phyloP scores from a whole-genome alignment of 1,140 invertebrate species.

The Caenorhabditis briggsae region DNA sequence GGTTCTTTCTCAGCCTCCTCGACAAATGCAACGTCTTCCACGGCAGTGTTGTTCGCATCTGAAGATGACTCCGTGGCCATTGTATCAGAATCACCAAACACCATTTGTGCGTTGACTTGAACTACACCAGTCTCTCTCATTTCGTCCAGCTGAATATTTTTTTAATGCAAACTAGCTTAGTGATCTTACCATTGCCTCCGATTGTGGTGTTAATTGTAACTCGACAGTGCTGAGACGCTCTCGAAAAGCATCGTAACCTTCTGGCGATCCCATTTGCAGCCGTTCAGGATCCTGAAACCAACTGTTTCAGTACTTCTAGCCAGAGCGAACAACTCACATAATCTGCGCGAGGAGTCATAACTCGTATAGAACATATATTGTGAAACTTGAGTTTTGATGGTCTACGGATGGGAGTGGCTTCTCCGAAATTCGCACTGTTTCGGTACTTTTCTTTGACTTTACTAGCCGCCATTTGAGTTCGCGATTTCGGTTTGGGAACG shows the following conservation, averaged over 20 bases:
- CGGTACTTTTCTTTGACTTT: neutral
- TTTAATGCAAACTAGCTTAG: neutral
- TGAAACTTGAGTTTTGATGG: neutral
- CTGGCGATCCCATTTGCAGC: neutral
- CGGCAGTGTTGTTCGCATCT: too few relatives aligned
- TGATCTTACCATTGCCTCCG: neutral
- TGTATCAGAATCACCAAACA: neutral
- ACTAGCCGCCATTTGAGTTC: neutral
- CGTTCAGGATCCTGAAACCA: neutral
- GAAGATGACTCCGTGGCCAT: neutral
- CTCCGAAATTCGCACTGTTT: neutral
- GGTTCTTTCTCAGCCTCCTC: neutral
- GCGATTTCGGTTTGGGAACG: neutral
- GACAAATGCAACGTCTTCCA: neutral
- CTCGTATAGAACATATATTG: constrained; percentile 22
- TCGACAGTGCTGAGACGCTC: constrained; percentile 7
- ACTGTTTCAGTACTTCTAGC: neutral
- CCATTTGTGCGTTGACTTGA: constrained; percentile 38
- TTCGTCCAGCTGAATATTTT: neutral
- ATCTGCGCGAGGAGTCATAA: neutral
- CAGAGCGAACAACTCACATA: neutral
- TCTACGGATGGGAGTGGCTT: neutral
- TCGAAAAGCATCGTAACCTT: neutral
- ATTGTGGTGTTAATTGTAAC: neutral
- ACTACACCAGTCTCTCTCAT: neutral